Percentiles rank a stretch among this genome's conserved stretches.
These are phyloP conservation scores for Tetragnatha montana DNA, from an alignment of 2,888 invertebrate species.

Conservation along the genomic window DNA sequence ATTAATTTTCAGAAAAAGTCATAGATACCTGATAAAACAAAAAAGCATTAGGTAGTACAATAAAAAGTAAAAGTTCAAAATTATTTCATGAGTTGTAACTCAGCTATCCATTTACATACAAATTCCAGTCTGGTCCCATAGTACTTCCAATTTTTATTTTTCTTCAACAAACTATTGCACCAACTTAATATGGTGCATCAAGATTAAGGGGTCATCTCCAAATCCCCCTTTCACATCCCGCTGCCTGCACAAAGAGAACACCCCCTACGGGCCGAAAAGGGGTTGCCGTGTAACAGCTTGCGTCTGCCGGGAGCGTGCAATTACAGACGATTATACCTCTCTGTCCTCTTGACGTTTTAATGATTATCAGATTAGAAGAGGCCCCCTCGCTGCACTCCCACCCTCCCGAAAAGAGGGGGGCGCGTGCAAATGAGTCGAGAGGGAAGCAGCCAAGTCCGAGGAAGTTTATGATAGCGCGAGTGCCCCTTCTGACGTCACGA, in stretches of 20 bases:
- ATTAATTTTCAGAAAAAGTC: too few relatives aligned
- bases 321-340: conserved; percentile 56
- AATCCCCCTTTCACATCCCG: neutral
- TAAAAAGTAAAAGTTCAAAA: too few relatives aligned
- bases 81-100: too few relatives aligned
- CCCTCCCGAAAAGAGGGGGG: neutral
- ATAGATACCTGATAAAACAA: too few relatives aligned
- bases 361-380: conserved; percentile 58
- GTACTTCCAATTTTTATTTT: too few relatives aligned
- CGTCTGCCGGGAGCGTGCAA: conserved; percentile 42
- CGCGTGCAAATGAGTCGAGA: neutral
- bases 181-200: too few relatives aligned
- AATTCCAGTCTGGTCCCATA: too few relatives aligned
- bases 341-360: conserved; percentile 54
- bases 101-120: too few relatives aligned
- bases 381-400: neutral
- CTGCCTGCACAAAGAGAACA: neutral
- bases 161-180: too few relatives aligned
- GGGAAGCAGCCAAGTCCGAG: neutral
- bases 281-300: conserved; percentile 41
- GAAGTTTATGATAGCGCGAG: neutral
- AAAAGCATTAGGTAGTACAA: too few relatives aligned
- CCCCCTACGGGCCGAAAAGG: neutral
- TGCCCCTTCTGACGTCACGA: neutral
- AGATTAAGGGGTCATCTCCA: neutral